Evolutionary conservation across 2,797 vertebrate genomes (phyloP), one percentile per base, ranked within the genome.

Genomic region (Mergus octosetaceus): DNA sequence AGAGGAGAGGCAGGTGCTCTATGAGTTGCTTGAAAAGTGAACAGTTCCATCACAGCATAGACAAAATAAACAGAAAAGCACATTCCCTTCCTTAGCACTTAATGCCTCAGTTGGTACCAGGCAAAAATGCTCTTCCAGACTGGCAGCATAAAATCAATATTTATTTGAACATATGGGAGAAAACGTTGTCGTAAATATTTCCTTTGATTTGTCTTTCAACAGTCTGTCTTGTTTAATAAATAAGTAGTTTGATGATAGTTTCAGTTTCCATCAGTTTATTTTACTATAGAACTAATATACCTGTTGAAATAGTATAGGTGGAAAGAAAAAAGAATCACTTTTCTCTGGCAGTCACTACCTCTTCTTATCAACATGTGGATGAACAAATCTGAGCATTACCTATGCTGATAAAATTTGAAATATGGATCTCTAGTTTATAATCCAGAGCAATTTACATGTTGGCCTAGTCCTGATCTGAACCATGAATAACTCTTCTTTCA

Each of bases 331-430:
- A 72, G 34, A 30, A 57, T 21, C 53, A 87, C 11, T 13, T 56
- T 74, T 79, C n/a, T 60, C 18, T 64, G 0, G 49, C 34, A 36
- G 5, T 78, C 21, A 64, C 28, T 21, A 7, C 13, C 53, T 80
- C 56, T 78, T 58, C 1, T 0, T 0, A 69, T 43, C 62, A 43
- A 7, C 2, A 49, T 45, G 54, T 28, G 21, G 51, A 18, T 85
- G 36, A 51, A 38, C 60, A 57, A 71, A 94, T 41, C 62, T 1
- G 0, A 79, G 51, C 19, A 9, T 43, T 71, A 57, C 28, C 69
- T 61, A 13, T 9, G 7, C 0, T 5, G 36, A 51, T 13, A 24
- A 71, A 93, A 80, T 27, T 9, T 61, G 32, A 83, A 38, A 49
- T 45, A 41, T 0, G 17, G 17, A 64, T 57, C 64, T 65, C 10